Percentiles rank a stretch among this genome's conserved stretches.
phyloP scores from a whole-genome alignment of 2,113 vertebrate species.

The Phocoena phocoena region DNA sequence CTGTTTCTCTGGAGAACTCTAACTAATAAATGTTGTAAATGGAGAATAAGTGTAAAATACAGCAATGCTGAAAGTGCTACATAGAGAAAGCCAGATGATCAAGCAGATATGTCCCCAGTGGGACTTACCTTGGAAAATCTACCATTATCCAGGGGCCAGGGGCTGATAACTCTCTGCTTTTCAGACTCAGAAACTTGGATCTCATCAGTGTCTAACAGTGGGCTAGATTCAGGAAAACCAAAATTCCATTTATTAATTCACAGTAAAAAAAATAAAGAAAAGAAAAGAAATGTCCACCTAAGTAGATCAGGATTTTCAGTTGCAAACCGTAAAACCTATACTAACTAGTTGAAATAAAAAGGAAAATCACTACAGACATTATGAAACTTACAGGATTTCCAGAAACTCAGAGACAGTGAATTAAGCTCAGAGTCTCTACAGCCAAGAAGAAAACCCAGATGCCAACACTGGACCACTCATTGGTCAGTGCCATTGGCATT shows the following conservation, averaged over 20 bases:
- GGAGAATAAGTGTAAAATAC: not conserved
- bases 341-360: not conserved
- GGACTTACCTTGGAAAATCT: not conserved
- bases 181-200: not conserved
- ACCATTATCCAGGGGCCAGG: not conserved
- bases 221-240: not conserved
- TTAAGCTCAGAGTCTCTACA: not conserved
- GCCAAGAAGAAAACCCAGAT: not conserved
- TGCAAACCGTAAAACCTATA: not conserved
- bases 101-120: not conserved
- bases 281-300: not conserved
- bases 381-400: not conserved
- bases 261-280: not conserved
- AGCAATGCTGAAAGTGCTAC: not conserved
- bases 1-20: not conserved
- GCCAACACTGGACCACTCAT: not conserved
- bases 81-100: not conserved
- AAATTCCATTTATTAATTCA: not conserved
- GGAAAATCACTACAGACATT: not conserved
- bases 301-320: not conserved
- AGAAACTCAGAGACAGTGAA: not conserved
- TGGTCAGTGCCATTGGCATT: not conserved
- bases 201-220: not conserved
- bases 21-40: not conserved
- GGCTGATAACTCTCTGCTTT: not conserved